Evolutionary conservation across 2,797 vertebrate species (phyloP).

Genomic region (Epinephelus malabaricus): DNA sequence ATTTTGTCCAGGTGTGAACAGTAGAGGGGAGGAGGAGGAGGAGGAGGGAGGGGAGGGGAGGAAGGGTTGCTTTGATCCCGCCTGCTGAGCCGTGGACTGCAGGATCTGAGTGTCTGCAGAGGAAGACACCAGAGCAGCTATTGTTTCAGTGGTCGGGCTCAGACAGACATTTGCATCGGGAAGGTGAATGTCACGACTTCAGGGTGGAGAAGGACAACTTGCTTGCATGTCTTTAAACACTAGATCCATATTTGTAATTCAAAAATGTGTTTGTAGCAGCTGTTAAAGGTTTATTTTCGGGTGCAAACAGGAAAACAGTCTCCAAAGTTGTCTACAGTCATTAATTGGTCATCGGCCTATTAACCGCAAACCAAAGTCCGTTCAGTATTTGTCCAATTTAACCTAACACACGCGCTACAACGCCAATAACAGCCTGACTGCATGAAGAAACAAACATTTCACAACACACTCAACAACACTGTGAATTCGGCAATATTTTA

Average conservation of each 20-base stretch:
- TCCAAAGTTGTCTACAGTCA: background rate
- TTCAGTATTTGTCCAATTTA: background rate
- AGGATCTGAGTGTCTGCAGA: conserved; percentile 43
- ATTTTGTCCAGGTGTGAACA: conserved; percentile 74
- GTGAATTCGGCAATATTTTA: conserved; percentile 55
- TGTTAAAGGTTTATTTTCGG: background rate
- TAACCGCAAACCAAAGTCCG: background rate
- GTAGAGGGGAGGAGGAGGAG: background rate
- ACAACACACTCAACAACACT: background rate
- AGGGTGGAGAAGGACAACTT: background rate
- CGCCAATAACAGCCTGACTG: too few species aligned
- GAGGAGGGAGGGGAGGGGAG: too few species aligned
- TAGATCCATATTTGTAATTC: background rate
- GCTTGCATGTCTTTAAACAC: too few species aligned
- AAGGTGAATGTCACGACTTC: conserved; percentile 48
- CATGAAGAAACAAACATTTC: background rate
- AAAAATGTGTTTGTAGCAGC: background rate
- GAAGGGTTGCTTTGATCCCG: conserved; percentile 78
- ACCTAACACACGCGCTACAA: background rate
- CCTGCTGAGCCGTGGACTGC: conserved; percentile 7
- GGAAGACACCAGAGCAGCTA: background rate
- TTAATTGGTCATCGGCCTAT: conserved; percentile 1
- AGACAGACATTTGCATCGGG: conserved; percentile 35
- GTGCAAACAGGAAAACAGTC: background rate
- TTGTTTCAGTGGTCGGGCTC: conserved; percentile 15